A percentile compares a stretch with the other conserved stretches of the same genome.
Conservation (phyloP, 2,888 invertebrate genomes). For the Sinodicranocentrus sp. region DNA sequence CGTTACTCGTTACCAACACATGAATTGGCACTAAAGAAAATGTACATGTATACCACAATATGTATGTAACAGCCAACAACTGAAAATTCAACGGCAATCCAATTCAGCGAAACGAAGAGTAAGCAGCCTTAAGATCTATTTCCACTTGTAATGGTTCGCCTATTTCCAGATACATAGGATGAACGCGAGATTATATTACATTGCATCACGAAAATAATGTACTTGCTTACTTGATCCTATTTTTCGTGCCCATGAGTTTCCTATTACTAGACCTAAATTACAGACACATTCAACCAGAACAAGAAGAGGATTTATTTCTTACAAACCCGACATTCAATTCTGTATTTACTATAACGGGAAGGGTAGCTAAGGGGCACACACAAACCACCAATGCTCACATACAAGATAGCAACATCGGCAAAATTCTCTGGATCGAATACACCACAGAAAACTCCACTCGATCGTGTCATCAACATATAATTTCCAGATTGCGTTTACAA, state of each 20-base stretch:
- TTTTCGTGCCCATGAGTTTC: slow-evolving; percentile 76
- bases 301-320: slow-evolving; percentile 71
- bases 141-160: slow-evolving; percentile 57
- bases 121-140: slow-evolving; percentile 63
- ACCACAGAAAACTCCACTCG: background rate
- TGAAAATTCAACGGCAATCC: slow-evolving; percentile 52
- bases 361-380: slow-evolving; percentile 67
- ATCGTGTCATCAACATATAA: slow-evolving; percentile 42
- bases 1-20: slow-evolving; percentile 36
- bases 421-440: background rate
- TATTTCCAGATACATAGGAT: slow-evolving; percentile 48
- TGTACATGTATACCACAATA: slow-evolving; percentile 41
- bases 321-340: slow-evolving; percentile 48
- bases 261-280: slow-evolving; percentile 76
- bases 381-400: slow-evolving; percentile 5
- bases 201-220: slow-evolving; percentile 27
- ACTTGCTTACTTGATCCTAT: slow-evolving; percentile 72
- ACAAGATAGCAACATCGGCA: background rate
- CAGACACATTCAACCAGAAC: slow-evolving; percentile 77
- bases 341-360: slow-evolving; percentile 62
- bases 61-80: slow-evolving; percentile 46
- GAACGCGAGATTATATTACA: slow-evolving; percentile 10
- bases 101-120: slow-evolving; percentile 63
- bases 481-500: background rate
- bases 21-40: slow-evolving; percentile 34